phyloP scores from a whole-genome alignment of 1,140 invertebrate genomes.

The Riptortus pedestris region DNA sequence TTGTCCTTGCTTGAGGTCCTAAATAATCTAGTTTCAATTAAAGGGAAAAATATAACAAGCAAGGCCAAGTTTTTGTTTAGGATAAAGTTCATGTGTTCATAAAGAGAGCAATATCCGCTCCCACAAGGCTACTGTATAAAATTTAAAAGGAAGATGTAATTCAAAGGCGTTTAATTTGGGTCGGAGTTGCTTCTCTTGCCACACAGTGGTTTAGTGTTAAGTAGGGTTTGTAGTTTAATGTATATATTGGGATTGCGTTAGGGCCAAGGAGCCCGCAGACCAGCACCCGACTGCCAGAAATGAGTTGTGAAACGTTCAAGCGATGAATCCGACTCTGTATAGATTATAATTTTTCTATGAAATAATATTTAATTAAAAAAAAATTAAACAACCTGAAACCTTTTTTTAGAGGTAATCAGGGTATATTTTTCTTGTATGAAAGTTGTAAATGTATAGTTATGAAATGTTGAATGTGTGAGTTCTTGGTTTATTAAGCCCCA shows the following conservation, averaged over 20 bases:
- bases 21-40: background rate
- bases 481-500: too few relatives aligned
- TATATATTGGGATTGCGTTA: slow-evolving; percentile 20
- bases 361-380: slow-evolving; percentile 7
- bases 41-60: background rate
- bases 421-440: too few relatives aligned
- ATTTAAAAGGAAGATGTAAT: background rate
- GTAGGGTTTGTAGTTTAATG: slow-evolving; percentile 20
- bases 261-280: slow-evolving; percentile 10
- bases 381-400: background rate
- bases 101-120: background rate
- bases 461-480: too few relatives aligned
- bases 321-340: slow-evolving; percentile 22
- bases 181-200: background rate
- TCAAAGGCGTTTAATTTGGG: background rate
- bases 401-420: too few relatives aligned
- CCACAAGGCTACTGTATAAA: background rate
- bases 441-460: too few relatives aligned
- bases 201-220: slow-evolving; percentile 13
- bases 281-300: slow-evolving; percentile 16
- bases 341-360: slow-evolving; percentile 23
- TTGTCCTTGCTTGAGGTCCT: slow-evolving; percentile 6
- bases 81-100: slow-evolving; percentile 13
- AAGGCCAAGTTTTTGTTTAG: slow-evolving; percentile 3
- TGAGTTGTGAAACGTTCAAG: slow-evolving; percentile 22